Base-by-base conservation (phyloP, 2,113 vertebrate genomes). In the Suricata suricatta region DNA sequence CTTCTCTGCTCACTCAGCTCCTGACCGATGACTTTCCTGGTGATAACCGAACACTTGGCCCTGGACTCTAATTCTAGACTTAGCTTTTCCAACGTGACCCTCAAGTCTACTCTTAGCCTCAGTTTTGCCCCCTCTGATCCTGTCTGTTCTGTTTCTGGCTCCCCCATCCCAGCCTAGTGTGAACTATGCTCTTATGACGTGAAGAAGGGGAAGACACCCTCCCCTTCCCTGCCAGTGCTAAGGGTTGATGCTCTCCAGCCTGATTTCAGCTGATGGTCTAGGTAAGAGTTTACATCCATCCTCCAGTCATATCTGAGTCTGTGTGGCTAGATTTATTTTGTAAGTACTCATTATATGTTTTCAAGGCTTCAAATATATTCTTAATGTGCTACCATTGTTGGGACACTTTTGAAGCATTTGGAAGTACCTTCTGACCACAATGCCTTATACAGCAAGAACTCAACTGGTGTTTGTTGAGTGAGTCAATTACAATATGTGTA, bases 361-460 rank as follows among this genome's bases (percentile, higher is more conserved):
- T 0, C 15, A 68, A 74, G 47, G 25, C 6, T 19, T 93, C 12
- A 15, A 3, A 15, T 38, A 8, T 71, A 41, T 64, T 80, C 47
- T 69, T 74, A 60, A 27, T 57, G 13, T 69, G 47, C 15, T 71
- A 63, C 7, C 14, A 25, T 71, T 38, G 52, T 86, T 38, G 47
- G 9, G 80, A 47, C 31, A 76, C 68, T 85, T 92, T 95, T 54
- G 50, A 84, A 97, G 41, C 33, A 3, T 57, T 90, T 93, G 31
- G 4, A 52, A 33, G 50, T 64, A 29, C 13, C 38, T 72, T 95
- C 64, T 81, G 63, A 90, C 69, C 13, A 47, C 21, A 71, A 15
- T 57, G 13, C 25, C 29, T 89, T 54, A 10, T 33, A 52, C 3
- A 41, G 64, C 54, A 66, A 76, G n/a, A 95, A 84, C 52, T 50